Evolutionary conservation across 2,888 invertebrate genomes (phyloP).

Genomic region (Epistrophe grossulariae): DNA sequence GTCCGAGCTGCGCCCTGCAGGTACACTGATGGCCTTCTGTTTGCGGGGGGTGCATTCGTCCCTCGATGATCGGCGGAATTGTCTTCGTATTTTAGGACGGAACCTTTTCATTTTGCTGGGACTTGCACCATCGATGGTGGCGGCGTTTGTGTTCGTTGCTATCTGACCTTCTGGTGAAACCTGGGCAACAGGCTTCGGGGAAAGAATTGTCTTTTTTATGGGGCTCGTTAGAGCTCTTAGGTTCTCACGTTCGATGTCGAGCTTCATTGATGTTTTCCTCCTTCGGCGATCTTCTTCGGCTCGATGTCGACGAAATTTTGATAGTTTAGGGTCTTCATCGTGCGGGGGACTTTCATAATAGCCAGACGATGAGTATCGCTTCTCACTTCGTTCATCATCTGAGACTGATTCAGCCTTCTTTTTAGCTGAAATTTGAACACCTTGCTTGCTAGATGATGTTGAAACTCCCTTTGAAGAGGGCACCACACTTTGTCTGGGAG

Average conservation of each 20-base stretch:
- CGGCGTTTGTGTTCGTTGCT: conserved; percentile 61
- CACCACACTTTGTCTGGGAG: background rate
- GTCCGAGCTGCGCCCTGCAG: conserved; percentile 79
- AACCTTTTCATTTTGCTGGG: conserved; percentile 83
- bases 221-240: conserved; percentile 85
- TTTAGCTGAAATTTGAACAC: conserved; percentile 49
- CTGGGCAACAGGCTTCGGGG: conserved; percentile 67
- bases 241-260: conserved; percentile 88
- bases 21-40: conserved; percentile 77
- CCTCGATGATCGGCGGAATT: conserved; percentile 81
- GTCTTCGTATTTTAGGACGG: conserved; percentile 83
- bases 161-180: conserved; percentile 81
- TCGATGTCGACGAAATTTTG: conserved; percentile 84
- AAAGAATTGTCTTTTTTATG: conserved; percentile 79
- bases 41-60: conserved; percentile 80
- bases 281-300: conserved; percentile 89
- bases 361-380: conserved; percentile 89
- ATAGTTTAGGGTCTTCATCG: conserved; percentile 85
- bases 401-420: conserved; percentile 86
- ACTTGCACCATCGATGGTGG: conserved; percentile 80
- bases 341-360: conserved; percentile 90
- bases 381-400: conserved; percentile 88
- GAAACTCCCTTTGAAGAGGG: background rate
- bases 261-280: conserved; percentile 90
- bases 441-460: conserved; percentile 32